These are phyloP conservation scores for Drosophila repleta DNA, from an alignment of 1,140 invertebrate genomes.

Conservation along the genomic window DNA sequence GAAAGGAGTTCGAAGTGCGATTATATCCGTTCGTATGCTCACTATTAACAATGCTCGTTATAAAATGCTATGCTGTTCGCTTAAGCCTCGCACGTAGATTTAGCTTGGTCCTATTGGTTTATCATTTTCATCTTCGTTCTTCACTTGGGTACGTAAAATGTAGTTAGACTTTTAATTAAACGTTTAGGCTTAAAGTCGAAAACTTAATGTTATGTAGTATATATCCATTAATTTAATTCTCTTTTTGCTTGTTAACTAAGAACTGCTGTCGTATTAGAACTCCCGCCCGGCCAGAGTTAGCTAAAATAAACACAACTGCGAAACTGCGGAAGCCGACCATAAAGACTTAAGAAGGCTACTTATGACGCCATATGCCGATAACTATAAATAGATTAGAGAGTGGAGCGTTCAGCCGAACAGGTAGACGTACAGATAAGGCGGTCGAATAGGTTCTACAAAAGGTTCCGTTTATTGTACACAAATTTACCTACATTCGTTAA, in stretches of 20 bases:
- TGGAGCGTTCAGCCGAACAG: not conserved
- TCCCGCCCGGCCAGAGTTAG: conserved; percentile 35
- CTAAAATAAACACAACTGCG: conserved; percentile 48
- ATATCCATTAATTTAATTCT: not conserved
- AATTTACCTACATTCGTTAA: conserved; percentile 31
- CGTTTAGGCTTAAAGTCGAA: conserved; percentile 50
- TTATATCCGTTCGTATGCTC: conserved; percentile 13
- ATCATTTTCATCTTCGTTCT: conserved; percentile 8
- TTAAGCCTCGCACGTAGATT: conserved; percentile 47
- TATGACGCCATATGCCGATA: conserved; percentile 6
- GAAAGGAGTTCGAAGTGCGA: conserved; percentile 14
- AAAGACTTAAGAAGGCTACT: not conserved
- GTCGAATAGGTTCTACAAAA: conserved; percentile 35
- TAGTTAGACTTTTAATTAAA: conserved; percentile 69
- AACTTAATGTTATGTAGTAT: conserved; percentile 49
- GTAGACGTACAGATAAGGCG: conserved; percentile 17
- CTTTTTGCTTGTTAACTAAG: conserved; percentile 68
- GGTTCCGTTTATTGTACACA: conserved; percentile 32
- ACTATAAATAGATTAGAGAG: conserved; percentile 2
- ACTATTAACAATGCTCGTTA: conserved; percentile 37
- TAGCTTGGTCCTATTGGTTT: conserved; percentile 80
- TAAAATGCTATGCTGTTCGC: conserved; percentile 61
- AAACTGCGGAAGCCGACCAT: conserved; percentile 27
- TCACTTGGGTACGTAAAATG: conserved; percentile 34
- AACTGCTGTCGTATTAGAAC: conserved; percentile 47